phyloP scores from a whole-genome alignment of 2,113 vertebrate species.

The Cervus canadensis region DNA sequence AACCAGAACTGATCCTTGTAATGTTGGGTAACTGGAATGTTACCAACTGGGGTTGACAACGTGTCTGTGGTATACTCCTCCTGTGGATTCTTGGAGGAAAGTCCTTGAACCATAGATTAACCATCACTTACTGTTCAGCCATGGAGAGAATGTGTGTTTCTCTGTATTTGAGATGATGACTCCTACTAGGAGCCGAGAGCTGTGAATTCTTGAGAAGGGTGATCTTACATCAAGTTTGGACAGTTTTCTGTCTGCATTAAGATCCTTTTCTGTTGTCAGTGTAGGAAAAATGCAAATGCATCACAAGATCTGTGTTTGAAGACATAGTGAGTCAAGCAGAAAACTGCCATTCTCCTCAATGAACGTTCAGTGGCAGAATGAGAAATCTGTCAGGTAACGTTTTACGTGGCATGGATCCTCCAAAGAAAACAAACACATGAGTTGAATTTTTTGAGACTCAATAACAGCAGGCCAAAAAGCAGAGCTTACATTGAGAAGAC shows the following conservation, averaged over 20 bases:
- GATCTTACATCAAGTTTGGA: not conserved
- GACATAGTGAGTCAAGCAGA: not conserved
- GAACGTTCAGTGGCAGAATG: not conserved
- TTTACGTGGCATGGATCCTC: not conserved
- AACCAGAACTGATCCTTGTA: not conserved
- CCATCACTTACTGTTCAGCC: conserved; percentile 46
- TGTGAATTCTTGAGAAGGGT: not conserved
- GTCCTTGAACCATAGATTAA: conserved; percentile 55
- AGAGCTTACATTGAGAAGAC: not conserved
- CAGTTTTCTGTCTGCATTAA: conserved; percentile 43
- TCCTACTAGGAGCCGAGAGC: not conserved
- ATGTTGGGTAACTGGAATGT: not conserved
- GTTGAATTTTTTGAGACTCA: not conserved
- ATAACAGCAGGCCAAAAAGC: not conserved
- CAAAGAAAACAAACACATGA: not conserved
- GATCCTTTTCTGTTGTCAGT: not conserved
- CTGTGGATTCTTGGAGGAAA: not conserved
- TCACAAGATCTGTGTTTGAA: not conserved
- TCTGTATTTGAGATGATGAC: not conserved
- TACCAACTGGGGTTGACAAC: conserved; percentile 9
- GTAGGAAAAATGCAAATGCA: conserved; percentile 20
- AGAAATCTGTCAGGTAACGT: not conserved
- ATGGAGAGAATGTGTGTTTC: not conserved
- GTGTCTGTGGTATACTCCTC: not conserved
- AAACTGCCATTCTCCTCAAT: not conserved